Evolutionary conservation across 2,888 invertebrate genomes (phyloP), one percentile per base, ranked within the genome.

Genomic region (Amiota mariae): DNA sequence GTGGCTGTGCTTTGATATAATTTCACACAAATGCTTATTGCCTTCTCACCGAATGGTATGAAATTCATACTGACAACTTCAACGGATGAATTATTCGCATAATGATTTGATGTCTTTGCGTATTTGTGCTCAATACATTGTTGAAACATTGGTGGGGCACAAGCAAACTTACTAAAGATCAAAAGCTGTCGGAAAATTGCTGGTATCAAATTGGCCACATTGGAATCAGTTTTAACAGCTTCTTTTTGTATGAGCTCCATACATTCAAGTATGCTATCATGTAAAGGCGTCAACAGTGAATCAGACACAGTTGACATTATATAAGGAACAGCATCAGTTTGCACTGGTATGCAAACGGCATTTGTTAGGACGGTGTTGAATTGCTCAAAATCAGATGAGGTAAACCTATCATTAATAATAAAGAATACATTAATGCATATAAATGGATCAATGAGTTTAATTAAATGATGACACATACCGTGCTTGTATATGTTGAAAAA

Each of bases 191-290:
- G 92, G 82, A 94, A 94, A 86, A 94, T 92, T 75, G 92, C 91
- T 70, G 93, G 93, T 76, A 94, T 91, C 92, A 94, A 93, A 87
- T 91, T 91, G 78, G 92, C 91, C 80, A 93, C 90, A 79, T 92
- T 91, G 18, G 92, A 92, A 47, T 91, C 88, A 54, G 92, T 92
- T 46, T 91, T 90, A 73, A 92, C 90, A 6, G 93, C 93, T 90
- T 94, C 94, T 91, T 96, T 96, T 86, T 97, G 96, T 71, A 98
- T 92, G 46, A 95, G 93, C 79, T 97, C 96, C 89, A 98, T 94
- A 75, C 96, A 95, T 86, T 96, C 96, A 36, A 97, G 90, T 59
- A 96, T 93, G 68, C 95, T 94, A 83, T 96, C 96, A 88, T 97
- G 97, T 74, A 97, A 91, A 10, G 95, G 94, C 0, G 95, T 96